A percentile compares a stretch with the other conserved stretches of the same genome.
Evolutionary conservation across 2,113 vertebrate genomes (phyloP).

Genomic region (Podocnemis expansa): DNA sequence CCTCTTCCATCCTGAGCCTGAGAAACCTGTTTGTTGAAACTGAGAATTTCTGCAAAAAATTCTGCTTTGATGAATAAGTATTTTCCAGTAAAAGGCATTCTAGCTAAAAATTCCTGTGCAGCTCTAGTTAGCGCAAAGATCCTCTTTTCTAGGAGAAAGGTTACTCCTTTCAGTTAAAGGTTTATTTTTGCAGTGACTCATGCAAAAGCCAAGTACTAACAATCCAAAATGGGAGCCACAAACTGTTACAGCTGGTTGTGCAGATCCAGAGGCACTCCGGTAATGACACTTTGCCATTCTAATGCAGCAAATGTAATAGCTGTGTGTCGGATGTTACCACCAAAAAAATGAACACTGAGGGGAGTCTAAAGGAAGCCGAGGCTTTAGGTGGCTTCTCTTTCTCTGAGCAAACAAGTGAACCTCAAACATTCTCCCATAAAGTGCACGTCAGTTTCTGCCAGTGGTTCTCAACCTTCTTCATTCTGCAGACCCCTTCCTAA

Average conservation of each 20-base stretch:
- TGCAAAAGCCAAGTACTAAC: background rate
- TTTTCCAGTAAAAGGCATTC: no score
- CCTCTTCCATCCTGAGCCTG: no score
- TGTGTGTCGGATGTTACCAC: background rate
- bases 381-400: background rate
- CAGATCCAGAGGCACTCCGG: background rate
- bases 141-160: background rate
- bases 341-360: background rate
- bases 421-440: background rate
- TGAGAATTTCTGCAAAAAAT: no score
- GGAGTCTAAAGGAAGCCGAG: background rate
- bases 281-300: accelerated
- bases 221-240: background rate
- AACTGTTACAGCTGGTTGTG: background rate
- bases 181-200: background rate
- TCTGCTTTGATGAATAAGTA: no score
- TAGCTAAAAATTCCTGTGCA: background rate
- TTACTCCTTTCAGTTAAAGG: background rate
- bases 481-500: no score
- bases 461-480: no score
- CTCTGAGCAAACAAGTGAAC: background rate
- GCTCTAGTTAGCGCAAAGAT: background rate
- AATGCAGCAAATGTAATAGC: background rate
- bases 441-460: background rate
- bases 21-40: no score